A percentile compares a stretch with the other conserved stretches of the same genome.
Conservation (phyloP, 2,113 vertebrate species). For the Ciconia boyciana region DNA sequence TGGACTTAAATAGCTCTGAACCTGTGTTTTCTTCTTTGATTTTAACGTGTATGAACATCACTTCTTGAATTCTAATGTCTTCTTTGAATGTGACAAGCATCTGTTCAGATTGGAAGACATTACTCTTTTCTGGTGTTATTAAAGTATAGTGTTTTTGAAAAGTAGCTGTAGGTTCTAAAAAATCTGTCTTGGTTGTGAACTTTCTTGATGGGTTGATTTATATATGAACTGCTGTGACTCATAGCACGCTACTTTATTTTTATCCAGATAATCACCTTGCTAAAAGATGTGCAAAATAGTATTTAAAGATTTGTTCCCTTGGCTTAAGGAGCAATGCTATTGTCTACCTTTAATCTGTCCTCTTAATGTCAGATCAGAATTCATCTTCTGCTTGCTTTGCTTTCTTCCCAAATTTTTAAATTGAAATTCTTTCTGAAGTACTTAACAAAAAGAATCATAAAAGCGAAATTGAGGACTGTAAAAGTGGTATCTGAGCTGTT, state of each 20-base stretch:
- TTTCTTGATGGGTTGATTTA: constrained; percentile 4
- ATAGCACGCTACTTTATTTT: not conserved
- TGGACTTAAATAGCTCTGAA: not conserved
- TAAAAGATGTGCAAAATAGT: not conserved
- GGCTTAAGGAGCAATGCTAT: not conserved
- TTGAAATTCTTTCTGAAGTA: not conserved
- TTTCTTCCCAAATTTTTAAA: not conserved
- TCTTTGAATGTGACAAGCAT: not conserved
- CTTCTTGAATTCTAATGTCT: not conserved
- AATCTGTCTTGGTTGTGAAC: not conserved
- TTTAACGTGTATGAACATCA: not conserved
- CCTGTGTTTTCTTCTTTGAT: not conserved
- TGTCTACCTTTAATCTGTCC: not conserved
- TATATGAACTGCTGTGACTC: constrained; percentile 21
- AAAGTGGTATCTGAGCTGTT: not conserved
- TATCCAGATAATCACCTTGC: constrained; percentile 39
- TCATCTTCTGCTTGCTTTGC: not conserved
- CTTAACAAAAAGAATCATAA: not conserved
- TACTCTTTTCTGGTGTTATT: not conserved
- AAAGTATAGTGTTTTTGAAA: not conserved
- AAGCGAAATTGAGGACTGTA: not conserved
- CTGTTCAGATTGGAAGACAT: not conserved
- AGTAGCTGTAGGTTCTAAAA: not conserved
- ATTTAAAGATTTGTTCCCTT: not conserved
- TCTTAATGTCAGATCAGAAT: not conserved